Conservation (phyloP, 2,113 vertebrate species). For the Nerophis lumbriciformis region DNA sequence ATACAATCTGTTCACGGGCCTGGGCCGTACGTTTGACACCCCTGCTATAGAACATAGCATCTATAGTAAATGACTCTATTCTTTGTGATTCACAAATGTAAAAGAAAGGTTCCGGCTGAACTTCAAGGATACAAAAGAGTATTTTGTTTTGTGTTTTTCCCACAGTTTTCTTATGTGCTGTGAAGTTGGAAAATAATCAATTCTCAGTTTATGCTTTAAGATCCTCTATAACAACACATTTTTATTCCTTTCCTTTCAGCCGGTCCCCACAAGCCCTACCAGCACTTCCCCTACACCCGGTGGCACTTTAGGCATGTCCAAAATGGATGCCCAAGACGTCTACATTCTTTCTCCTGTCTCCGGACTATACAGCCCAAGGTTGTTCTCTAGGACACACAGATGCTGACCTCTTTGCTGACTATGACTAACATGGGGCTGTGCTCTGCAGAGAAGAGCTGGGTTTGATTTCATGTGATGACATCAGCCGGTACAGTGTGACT, state of each 20-base stretch:
- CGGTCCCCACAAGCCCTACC: conserved; percentile 77
- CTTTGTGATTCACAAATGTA: conserved; percentile 31
- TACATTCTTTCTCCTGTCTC: conserved; percentile 85
- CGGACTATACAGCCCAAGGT: conserved; percentile 83
- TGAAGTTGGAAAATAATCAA: neutral
- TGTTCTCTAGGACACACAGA: conserved; percentile 24
- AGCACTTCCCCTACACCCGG: conserved; percentile 80
- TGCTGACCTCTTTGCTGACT: conserved; percentile 12
- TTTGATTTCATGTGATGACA: conserved; percentile 79
- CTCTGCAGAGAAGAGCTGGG: conserved; percentile 79
- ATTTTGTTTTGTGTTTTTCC: conserved; percentile 9
- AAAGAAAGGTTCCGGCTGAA: conserved; percentile 9
- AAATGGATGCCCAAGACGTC: conserved; percentile 81
- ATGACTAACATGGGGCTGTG: conserved; percentile 39
- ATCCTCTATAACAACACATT: conserved; percentile 9
- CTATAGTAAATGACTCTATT: conserved; percentile 13
- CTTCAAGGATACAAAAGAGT: conserved; percentile 16
- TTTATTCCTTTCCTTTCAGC: conserved; percentile 61
- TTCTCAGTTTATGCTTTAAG: conserved; percentile 6
- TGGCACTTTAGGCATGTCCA: conserved; percentile 80
- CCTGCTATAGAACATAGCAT: conserved; percentile 7
- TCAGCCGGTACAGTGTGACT: conserved; percentile 78
- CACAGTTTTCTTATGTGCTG: conserved; percentile 24
- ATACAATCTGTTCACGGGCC: too few relatives aligned
- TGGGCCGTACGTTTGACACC: neutral